Base-by-base conservation (phyloP, 2,797 vertebrate genomes). In the Ficedula albicollis region DNA sequence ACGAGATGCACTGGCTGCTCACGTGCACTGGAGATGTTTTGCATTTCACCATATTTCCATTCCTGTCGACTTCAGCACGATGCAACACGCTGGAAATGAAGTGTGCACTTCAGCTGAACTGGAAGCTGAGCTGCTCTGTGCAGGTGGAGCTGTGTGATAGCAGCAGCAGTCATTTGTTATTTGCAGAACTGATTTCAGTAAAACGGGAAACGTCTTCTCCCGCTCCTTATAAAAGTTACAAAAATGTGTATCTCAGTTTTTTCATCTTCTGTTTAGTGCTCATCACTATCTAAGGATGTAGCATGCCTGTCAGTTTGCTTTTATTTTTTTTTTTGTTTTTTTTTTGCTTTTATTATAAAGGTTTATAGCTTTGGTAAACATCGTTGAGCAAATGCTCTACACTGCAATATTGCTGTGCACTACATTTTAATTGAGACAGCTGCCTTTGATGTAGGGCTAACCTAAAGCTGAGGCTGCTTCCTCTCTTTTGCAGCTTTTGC, bases 401-500 rank as follows among this genome's bases (percentile, higher is more conserved):
- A 84, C 43, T 22, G 49, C 46, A 88, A 1, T 64, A 44, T 51
- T 80, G 27, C 81, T 88, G 48, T 63, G 63, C 38, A 25, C 36
- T 79, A 62, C 81, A 69, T 62, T 88, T 84, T 70, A 88, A 74
- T 84, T 84, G 70, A 73, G 32, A 29, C 27, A 22, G 43, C 59
- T 79, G 60, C n/a, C 54, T 96, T 84, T 83, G 77, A 62, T 46
- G 34, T 46, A n/a, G 44, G 34, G 49, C 70, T 94, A 43, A 69
- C 79, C 41, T 80, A 75, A 89, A 94, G 84, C 84, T 92, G 80
- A 66, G 67, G 43, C 70, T 67, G 51, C 44, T 69, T 91, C n/a
- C 9, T 66, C 75, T 44, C 68, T 87, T 91, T 29, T 55, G 80
- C 70, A 93, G 74, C 59, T 89, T 93, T 91, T 90, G 84, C 69